Evolutionary conservation across 2,888 invertebrate species (phyloP).

Genomic region (Patella pellucida): DNA sequence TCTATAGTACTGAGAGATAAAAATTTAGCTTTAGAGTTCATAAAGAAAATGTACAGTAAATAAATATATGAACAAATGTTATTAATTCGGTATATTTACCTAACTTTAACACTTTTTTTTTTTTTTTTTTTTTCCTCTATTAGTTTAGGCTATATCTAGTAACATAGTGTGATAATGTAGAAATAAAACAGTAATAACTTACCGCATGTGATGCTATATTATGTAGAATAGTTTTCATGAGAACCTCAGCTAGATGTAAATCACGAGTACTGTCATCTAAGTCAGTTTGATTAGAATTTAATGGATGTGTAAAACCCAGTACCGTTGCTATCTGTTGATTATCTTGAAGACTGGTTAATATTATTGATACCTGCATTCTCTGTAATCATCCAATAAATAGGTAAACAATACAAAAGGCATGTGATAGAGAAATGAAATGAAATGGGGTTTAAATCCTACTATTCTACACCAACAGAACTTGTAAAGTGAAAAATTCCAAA

Average conservation of each 20-base stretch:
- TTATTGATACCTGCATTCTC: conserved; percentile 76
- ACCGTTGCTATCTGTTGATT: conserved; percentile 76
- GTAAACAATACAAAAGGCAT: too few relatives aligned
- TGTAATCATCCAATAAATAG: conserved; percentile 41
- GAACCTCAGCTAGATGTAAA: conserved; percentile 71
- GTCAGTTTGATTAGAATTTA: not conserved
- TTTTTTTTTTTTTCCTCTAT: too few relatives aligned
- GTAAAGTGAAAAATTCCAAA: too few relatives aligned
- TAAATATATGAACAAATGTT: too few relatives aligned
- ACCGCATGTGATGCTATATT: conserved; percentile 75
- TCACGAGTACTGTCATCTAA: conserved; percentile 38
- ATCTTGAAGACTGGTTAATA: conserved; percentile 77
- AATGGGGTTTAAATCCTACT: too few relatives aligned
- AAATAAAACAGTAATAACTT: conserved; percentile 46
- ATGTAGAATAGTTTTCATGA: conserved; percentile 76
- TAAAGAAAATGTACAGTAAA: too few relatives aligned
- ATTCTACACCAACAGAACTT: too few relatives aligned
- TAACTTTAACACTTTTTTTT: too few relatives aligned
- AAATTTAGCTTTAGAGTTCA: too few relatives aligned
- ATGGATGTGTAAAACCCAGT: conserved; percentile 72
- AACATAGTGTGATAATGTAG: not conserved
- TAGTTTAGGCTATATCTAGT: not conserved
- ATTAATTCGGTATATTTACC: too few relatives aligned
- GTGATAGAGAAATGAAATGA: too few relatives aligned
- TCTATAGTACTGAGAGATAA: too few relatives aligned